These are phyloP conservation scores for Phengaris alcon DNA, from an alignment of 2,888 invertebrate species.

Conservation along the genomic window DNA sequence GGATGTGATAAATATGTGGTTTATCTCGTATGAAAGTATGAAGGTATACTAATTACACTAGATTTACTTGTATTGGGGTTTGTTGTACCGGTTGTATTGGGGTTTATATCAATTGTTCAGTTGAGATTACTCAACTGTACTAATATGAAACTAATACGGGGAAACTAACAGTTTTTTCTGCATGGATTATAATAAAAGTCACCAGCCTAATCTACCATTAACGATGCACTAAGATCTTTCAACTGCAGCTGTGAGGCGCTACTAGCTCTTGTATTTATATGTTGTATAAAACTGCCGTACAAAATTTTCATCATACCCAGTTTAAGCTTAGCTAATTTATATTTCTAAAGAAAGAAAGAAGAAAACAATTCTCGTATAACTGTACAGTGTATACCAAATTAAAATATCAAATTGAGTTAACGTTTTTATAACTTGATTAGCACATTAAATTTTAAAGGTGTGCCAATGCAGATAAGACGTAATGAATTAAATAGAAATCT, in stretches of 20 bases:
- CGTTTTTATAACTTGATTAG: conserved; percentile 16
- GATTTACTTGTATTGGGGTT: not conserved
- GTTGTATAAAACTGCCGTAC: not conserved
- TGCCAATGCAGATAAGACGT: not conserved
- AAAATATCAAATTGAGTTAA: not conserved
- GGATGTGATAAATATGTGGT: conserved; percentile 46
- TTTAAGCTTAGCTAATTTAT: too few relatives aligned
- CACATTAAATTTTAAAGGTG: conserved; percentile 17
- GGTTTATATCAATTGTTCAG: not conserved
- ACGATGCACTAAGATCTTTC: not conserved
- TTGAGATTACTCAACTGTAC: not conserved
- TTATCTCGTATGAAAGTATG: conserved; percentile 13
- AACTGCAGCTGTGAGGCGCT: not conserved
- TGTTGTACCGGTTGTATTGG: not conserved
- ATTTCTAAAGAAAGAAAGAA: too few relatives aligned
- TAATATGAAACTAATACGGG: too few relatives aligned
- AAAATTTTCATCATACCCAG: too few relatives aligned
- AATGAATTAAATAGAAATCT: conserved; percentile 18
- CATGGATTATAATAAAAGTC: too few relatives aligned
- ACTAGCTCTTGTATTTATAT: too few relatives aligned
- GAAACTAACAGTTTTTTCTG: too few relatives aligned
- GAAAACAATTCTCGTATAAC: too few relatives aligned
- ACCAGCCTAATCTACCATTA: too few relatives aligned
- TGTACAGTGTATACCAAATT: not conserved
- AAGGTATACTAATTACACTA: not conserved